These are phyloP conservation scores for Dascillus cervinus DNA, from an alignment of 2,888 invertebrate species.

Conservation along the genomic window DNA sequence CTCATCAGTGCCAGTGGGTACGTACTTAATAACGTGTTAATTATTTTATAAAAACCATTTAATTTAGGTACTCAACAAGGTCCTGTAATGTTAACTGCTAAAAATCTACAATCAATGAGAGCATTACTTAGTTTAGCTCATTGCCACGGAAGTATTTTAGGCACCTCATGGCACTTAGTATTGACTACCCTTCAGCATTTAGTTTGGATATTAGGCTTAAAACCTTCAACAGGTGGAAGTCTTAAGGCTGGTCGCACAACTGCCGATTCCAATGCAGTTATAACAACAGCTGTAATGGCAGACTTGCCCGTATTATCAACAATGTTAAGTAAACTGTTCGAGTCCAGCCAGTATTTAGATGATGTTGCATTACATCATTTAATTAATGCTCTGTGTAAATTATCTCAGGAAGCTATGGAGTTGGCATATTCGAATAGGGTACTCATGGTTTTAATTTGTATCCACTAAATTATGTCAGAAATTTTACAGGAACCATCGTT, in stretches of 20 bases:
- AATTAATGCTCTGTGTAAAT: slow-evolving; percentile 91
- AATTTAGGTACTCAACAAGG: slow-evolving; percentile 64
- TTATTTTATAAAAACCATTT: slow-evolving; percentile 6
- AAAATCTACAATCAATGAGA: slow-evolving; percentile 95
- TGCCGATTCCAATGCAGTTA: slow-evolving; percentile 75
- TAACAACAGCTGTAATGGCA: slow-evolving; percentile 94
- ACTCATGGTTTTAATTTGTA: slow-evolving; percentile 25
- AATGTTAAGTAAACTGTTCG: slow-evolving; percentile 88
- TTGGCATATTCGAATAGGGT: slow-evolving; percentile 89
- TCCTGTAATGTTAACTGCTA: slow-evolving; percentile 95
- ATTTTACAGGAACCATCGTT: slow-evolving; percentile 78
- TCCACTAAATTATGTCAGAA: not conserved
- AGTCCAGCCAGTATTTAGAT: slow-evolving; percentile 88
- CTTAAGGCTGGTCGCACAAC: slow-evolving; percentile 76
- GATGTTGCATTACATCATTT: slow-evolving; percentile 93
- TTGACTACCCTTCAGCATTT: slow-evolving; percentile 88
- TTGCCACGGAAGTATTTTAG: slow-evolving; percentile 84
- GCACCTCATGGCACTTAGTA: slow-evolving; percentile 92
- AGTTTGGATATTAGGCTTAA: slow-evolving; percentile 93
- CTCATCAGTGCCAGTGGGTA: slow-evolving; percentile 65
- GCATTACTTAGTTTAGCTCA: slow-evolving; percentile 84
- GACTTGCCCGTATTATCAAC: slow-evolving; percentile 86
- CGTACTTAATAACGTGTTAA: slow-evolving; percentile 3
- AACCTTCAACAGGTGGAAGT: slow-evolving; percentile 90
- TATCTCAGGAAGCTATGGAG: slow-evolving; percentile 96